Base-by-base conservation (phyloP, 1,140 invertebrate species). In the Euwallacea similis region DNA sequence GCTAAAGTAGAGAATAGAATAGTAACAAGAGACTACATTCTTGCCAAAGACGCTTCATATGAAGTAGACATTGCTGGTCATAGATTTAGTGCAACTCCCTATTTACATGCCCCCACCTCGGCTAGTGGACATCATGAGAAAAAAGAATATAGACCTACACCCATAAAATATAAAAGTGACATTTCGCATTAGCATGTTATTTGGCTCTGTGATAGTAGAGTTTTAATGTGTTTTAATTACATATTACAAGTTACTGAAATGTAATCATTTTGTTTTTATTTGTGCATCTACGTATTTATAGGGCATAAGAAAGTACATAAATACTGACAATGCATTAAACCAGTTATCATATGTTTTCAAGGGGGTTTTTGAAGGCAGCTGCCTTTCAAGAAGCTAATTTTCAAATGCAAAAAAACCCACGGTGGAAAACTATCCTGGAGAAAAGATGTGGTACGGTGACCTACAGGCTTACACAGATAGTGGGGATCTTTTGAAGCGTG, bases 31-130 rank as follows among this genome's bases (percentile, higher is more conserved):
- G 86, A 90, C 41, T 91, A 85, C 79, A 86, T 91, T n/a, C 84
- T 87, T 77, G 82, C 84, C 56, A 81, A 83, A 72, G 81, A 84
- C 68, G 87, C 87, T 0, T 76, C 79, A 43, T 92, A 90, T 80
- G 85, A 90, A 80, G 86, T 92, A 16, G 88, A 89, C 76, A 88
- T 92, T 59, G 88, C 86, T 69, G 89, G 89, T 2, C 82, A 82
- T 60, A 77, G 83, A 77, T 88, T 88, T 76, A 81, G 85, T 15
- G 87, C 87, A 11, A 88, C 86, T 76, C 87, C 90, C 11, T 82
- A 87, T 73, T 80, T 89, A 66, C 84, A 86, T 75, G 84, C 88
- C 7, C 85, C 88, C 13, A 80, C 82, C 10, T 33, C 21, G 21
- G 54, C 76, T 6, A 75, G 46, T 53, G 54, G n/a, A 21, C 63